Evolutionary conservation across 2,797 vertebrate genomes (phyloP), one percentile per base, ranked within the genome.

Genomic region (Salmo trutta): DNA sequence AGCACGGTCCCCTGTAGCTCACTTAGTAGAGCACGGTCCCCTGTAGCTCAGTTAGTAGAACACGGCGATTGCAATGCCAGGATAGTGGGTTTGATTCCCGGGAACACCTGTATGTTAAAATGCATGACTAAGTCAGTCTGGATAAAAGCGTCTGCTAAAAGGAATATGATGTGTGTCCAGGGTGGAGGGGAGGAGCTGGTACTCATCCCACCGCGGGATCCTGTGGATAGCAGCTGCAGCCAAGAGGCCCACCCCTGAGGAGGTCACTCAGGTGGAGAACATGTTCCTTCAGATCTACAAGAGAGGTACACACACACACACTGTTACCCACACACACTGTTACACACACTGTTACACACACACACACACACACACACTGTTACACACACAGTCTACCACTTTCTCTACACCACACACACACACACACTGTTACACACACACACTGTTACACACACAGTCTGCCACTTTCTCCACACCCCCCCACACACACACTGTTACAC

Each of bases 201-300:
- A 99, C 88, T 95, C 96, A 0, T 94, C 97, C 53, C 98, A 99
- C 76, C 91, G 98, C 75, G 98, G 98, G 31, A 94, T 96, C 54
- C 93, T 99, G 31, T 99, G 98, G 98, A 98, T 99, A 59, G 97
- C 98, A 81, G 95, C 98, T 73, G 97, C 97, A 31, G 97, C 96
- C 75, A 98, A 98, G 93, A 95, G 80, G 64, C 96, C 98, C 65
- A 95, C 95, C 16, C 91, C 94, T 76, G 95, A 98, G 92, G 98
- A 99, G 87, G 91, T 96, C 17, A 91, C 93, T 1, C 95, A 97
- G 81, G 94, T 98, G 74, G 96, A 99, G 89, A 81, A 87, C 76
- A 96, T 94, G 81, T 97, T 98, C 83, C 91, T 92, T 41, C 90
- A 94, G 81, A 90, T 98, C 77, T 88, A 88, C 85, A 92, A 82